Conservation (phyloP, 2,797 vertebrate genomes). For the Anguilla marmorata region DNA sequence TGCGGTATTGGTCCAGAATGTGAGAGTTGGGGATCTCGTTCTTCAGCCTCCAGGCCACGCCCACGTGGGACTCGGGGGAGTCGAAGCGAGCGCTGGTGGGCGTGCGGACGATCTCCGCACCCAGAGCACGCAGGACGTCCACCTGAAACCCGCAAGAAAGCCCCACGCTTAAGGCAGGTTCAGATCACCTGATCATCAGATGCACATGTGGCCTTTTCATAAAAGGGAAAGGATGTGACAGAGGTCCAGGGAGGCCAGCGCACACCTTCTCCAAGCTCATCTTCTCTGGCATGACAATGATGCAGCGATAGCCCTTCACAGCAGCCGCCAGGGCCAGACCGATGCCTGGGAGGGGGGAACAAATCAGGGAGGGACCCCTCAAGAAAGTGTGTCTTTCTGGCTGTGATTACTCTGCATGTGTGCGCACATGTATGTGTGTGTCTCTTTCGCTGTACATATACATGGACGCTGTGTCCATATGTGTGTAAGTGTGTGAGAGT, state of each 20-base stretch:
- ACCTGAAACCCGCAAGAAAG: constrained; percentile 69
- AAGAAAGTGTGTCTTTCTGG: background rate
- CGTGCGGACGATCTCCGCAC: constrained; percentile 93
- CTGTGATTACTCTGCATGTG: background rate
- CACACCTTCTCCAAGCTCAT: constrained; percentile 96
- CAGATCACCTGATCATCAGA: background rate
- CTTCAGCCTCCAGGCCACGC: constrained; percentile 93
- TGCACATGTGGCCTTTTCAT: no score
- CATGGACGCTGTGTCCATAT: background rate
- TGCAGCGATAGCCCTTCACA: constrained; percentile 94
- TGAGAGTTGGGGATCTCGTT: constrained; percentile 93
- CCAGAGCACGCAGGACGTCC: constrained; percentile 88
- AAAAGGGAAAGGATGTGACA: no score
- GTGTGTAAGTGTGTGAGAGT: background rate
- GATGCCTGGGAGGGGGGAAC: constrained; percentile 74
- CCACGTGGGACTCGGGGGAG: constrained; percentile 94
- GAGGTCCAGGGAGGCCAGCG: no score
- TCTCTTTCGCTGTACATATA: background rate
- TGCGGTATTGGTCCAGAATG: constrained; percentile 97
- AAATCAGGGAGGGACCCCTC: constrained; percentile 46
- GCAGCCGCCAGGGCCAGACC: constrained; percentile 91
- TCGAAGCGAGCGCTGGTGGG: constrained; percentile 93
- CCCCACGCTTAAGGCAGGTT: background rate
- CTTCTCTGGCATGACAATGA: constrained; percentile 98
- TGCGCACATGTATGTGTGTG: background rate